Evolutionary conservation across 2,797 vertebrate species (phyloP), one percentile per base, ranked within the genome.

Genomic region (Erethizon dorsatum): DNA sequence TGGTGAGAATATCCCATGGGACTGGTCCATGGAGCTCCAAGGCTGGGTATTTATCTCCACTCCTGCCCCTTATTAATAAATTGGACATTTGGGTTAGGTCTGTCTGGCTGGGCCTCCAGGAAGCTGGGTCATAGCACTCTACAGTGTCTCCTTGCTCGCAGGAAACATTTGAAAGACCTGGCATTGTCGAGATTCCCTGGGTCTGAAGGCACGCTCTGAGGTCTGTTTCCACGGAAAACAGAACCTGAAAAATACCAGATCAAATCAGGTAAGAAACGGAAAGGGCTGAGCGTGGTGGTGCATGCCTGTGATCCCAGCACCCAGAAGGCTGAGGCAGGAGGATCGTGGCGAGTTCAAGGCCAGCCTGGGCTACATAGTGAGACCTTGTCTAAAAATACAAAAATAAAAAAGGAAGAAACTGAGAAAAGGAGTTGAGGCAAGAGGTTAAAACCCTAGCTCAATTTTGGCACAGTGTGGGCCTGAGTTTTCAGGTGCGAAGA

Each of bases 401-500:
- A 73, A 45, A 26, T 45, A 45, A 73, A 45, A 45, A 75, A 13
- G 11, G 12, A 47, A 75, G 12, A 26, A 37, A 41, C 14, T 6
- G 54, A 71, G 88, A 94, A 84, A 65, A 33, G 26, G 20, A 22
- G 13, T 78, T 83, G 33, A 26, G 22, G 41, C 31, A 45, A 37
- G 50, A 92, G 24, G 61, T 88, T 77, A 71, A 47, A 37, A 84
- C 56, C 26, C 22, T 20, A 82, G 33, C 67, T 50, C 69, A 78
- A 5, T 33, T 20, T 50, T 45, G 17, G 45, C 31, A 12, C 33
- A 26, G 0, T 0, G 28, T 1, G 0, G 80, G 65, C 69, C 84
- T 95, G 41, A 54, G 59, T 67, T 88, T 95, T 73, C 85, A 85
- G 84, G 75, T 47, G 65, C 52, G 65, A 83, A 86, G 33, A 57